phyloP scores from a whole-genome alignment of 2,797 vertebrate genomes.

The Micromesistius poutassou region DNA sequence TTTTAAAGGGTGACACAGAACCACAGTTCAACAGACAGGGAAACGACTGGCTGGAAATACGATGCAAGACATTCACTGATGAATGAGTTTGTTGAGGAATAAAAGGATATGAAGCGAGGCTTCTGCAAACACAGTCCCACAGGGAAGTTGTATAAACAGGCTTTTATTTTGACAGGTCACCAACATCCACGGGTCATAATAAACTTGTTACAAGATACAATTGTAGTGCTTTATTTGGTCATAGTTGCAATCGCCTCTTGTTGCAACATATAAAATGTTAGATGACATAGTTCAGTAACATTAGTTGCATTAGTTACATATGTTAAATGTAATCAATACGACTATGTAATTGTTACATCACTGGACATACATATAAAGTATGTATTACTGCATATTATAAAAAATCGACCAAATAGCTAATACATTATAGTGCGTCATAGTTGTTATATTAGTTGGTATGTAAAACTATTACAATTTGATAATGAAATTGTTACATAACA shows the following conservation, averaged over 20 bases:
- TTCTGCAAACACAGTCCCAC: not conserved
- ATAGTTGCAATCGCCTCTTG: not conserved
- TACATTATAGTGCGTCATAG: not conserved
- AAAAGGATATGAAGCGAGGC: not conserved
- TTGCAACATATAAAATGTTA: not conserved
- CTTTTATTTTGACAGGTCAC: conserved; percentile 2
- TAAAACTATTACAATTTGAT: not conserved
- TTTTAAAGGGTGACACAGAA: not conserved
- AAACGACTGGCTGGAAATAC: not conserved
- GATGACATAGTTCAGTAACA: not conserved
- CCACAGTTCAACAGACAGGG: not conserved
- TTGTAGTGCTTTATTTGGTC: not conserved
- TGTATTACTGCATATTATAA: too few relatives aligned
- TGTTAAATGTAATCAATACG: not conserved
- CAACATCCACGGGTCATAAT: not conserved
- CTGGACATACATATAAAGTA: too few relatives aligned
- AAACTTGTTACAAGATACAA: not conserved
- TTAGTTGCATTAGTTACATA: not conserved
- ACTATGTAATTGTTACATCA: too few relatives aligned
- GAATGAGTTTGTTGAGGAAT: not conserved
- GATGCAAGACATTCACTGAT: not conserved
- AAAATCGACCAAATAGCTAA: not conserved
- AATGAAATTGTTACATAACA: not conserved
- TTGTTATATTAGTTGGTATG: not conserved
- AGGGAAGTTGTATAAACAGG: not conserved